Evolutionary conservation across 2,797 vertebrate genomes (phyloP), one percentile per base, ranked within the genome.

Genomic region (Pangasius mekongensis): DNA sequence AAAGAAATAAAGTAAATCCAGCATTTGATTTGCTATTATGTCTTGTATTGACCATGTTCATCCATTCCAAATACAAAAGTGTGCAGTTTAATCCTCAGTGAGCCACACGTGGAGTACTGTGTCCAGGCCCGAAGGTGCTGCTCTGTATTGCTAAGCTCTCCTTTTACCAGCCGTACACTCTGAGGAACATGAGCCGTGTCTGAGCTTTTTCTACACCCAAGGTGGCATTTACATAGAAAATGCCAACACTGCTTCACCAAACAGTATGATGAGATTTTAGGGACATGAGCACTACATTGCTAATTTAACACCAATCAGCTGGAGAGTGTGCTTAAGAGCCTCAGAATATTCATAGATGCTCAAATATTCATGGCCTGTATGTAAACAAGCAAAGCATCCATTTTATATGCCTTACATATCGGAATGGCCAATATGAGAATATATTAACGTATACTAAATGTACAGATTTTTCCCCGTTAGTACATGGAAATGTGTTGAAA

Each of bases 101-200:
- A 64, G 13, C 49, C 39, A 54, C 30, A 36, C 36, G 36, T 11
- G 5, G 36, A 4, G 81, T 39, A 64, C n/a, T 78, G 80, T 60
- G 58, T 87, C 62, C 27, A 43, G 47, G 74, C 52, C 30, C 24
- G 3, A 52, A 58, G 69, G n/a, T 54, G 49, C 62, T 58, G 85
- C 71, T 78, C 85, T 36, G 52, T 76, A 27, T 47, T 89, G 39
- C 64, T 71, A 64, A 73, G 74, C 54, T 89, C 64, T 85, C 11
- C 24, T 89, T 81, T 81, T 84, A 85, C 82, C 73, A 81, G 81
- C 62, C 60, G 27, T 47, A 80, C 89, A 67, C 86, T 85, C 86
- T 64, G 43, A 76, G 54, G 30, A 54, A 52, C 71, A 52, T 16
- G 43, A 83, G 60, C 33, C 58, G 22, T 82, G 49, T 43, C 39